phyloP scores from a whole-genome alignment of 2,797 vertebrate genomes.

The Sebastes trivittatus region DNA sequence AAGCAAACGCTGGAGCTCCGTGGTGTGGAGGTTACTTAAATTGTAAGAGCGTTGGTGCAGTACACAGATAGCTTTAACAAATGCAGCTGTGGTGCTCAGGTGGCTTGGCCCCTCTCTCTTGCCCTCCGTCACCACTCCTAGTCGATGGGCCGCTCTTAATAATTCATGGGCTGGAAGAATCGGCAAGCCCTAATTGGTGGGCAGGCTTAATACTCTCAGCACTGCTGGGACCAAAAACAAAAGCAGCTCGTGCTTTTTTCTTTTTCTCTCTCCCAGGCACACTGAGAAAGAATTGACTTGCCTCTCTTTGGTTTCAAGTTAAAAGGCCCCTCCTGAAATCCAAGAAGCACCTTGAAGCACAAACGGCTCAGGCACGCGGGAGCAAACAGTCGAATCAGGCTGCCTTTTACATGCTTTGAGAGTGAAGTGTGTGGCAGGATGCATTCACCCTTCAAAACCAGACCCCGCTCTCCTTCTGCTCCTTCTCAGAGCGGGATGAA shows the following conservation, averaged over 20 bases:
- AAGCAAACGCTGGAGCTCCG: neutral
- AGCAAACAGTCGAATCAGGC: slow-evolving; percentile 44
- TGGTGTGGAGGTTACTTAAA: slow-evolving; percentile 25
- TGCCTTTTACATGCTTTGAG: slow-evolving; percentile 43
- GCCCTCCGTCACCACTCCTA: slow-evolving; percentile 57
- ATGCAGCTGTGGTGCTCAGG: slow-evolving; percentile 65
- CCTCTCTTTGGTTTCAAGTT: slow-evolving; percentile 64
- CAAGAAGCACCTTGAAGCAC: slow-evolving; percentile 60
- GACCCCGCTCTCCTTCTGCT: slow-evolving; percentile 17
- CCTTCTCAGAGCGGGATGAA: slow-evolving; percentile 6
- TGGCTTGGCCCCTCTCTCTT: slow-evolving; percentile 37
- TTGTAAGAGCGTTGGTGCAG: slow-evolving; percentile 3
- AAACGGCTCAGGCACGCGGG: slow-evolving; percentile 20
- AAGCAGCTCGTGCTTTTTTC: slow-evolving; percentile 34
- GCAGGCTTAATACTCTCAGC: slow-evolving; percentile 57
- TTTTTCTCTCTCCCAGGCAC: neutral
- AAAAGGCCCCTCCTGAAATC: slow-evolving; percentile 65
- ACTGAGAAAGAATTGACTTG: slow-evolving; percentile 32
- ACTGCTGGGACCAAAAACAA: slow-evolving; percentile 62
- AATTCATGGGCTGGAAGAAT: slow-evolving; percentile 77
- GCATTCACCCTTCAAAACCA: slow-evolving; percentile 44
- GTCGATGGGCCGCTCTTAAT: slow-evolving; percentile 75
- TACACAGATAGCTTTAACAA: slow-evolving; percentile 28
- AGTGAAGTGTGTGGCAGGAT: slow-evolving; percentile 28
- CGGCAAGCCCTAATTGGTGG: slow-evolving; percentile 74